Evolutionary conservation across 2,888 invertebrate species (phyloP).

Genomic region (Drosophila ezoana): DNA sequence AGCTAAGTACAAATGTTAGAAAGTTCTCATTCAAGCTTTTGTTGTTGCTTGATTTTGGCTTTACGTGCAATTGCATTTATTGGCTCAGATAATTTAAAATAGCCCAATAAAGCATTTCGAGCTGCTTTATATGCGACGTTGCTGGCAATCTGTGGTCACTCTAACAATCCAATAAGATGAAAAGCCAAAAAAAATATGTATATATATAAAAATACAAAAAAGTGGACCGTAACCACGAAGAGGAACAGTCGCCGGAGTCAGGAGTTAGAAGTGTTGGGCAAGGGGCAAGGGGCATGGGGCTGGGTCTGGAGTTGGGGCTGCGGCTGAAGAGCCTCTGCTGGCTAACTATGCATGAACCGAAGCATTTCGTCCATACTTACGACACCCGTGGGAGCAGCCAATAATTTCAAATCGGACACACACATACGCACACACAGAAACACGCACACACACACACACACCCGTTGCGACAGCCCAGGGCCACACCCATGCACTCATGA

Average conservation of each 20-base stretch:
- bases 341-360: slow-evolving; percentile 72
- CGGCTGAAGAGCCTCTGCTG: slow-evolving; percentile 17
- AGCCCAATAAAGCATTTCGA: slow-evolving; percentile 58
- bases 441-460: slow-evolving; percentile 23
- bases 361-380: slow-evolving; percentile 72
- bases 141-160: slow-evolving; percentile 71
- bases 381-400: slow-evolving; percentile 82
- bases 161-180: slow-evolving; percentile 73
- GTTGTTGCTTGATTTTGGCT: slow-evolving; percentile 27
- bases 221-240: slow-evolving; percentile 17
- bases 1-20: too few species aligned
- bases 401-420: slow-evolving; percentile 81
- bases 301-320: not conserved
- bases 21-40: not conserved
- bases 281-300: too few species aligned
- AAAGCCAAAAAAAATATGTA: slow-evolving; percentile 45
- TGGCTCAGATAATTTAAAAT: slow-evolving; percentile 66
- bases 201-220: slow-evolving; percentile 9
- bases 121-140: slow-evolving; percentile 29
- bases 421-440: slow-evolving; percentile 26
- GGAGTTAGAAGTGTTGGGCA: slow-evolving; percentile 1
- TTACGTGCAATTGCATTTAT: slow-evolving; percentile 65
- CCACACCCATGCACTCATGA: slow-evolving; percentile 65
- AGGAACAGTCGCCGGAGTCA: slow-evolving; percentile 9
- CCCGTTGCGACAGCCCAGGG: slow-evolving; percentile 22